Conservation (phyloP, 2,888 invertebrate species). For the Rotaria sp. region DNA sequence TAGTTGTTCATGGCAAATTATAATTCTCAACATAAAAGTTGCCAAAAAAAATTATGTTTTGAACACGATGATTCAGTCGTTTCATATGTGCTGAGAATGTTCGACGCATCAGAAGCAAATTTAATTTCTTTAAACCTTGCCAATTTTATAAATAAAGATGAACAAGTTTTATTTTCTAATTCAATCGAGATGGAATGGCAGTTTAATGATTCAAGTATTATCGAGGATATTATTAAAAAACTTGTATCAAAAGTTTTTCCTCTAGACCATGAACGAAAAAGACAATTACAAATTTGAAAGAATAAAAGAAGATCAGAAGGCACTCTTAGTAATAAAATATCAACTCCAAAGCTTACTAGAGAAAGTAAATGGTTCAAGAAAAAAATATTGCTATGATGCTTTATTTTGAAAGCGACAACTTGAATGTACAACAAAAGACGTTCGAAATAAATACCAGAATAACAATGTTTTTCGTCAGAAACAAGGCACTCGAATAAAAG, state of each 20-base stretch:
- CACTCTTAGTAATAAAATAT: not conserved
- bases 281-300: not conserved
- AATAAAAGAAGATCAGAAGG: not conserved
- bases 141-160: too few relatives aligned
- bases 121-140: too few relatives aligned
- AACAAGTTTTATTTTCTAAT: too few relatives aligned
- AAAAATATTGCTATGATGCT: not conserved
- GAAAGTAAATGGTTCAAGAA: not conserved
- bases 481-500: not conserved
- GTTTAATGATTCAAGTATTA: not conserved
- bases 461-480: not conserved
- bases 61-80: too few relatives aligned
- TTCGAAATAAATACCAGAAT: not conserved
- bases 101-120: too few relatives aligned
- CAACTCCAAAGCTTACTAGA: not conserved
- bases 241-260: not conserved
- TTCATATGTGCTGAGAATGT: too few relatives aligned
- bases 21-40: not conserved
- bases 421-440: not conserved
- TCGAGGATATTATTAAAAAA: not conserved
- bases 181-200: accelerated
- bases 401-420: not conserved
- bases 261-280: not conserved
- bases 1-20: not conserved
- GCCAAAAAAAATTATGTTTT: too few relatives aligned